Percentiles rank a stretch among this genome's conserved stretches.
These are phyloP conservation scores for Chrysogorgia sp. DNA, from an alignment of 92 coral and sea anemone species.

Conservation along the genomic window DNA sequence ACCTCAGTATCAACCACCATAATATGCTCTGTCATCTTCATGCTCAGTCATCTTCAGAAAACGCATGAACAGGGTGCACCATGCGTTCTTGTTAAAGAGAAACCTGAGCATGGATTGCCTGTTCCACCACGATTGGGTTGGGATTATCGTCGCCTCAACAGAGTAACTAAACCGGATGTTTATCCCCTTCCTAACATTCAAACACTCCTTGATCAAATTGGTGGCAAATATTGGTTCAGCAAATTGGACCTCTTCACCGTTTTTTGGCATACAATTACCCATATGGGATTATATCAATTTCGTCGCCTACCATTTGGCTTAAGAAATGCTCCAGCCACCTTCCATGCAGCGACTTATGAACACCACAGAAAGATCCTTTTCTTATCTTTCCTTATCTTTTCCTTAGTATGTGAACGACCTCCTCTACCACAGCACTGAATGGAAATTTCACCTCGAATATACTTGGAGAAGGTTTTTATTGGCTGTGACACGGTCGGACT, in stretches of 20 bases:
- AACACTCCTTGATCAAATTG: background rate
- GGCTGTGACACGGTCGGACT: background rate
- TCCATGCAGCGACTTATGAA: constrained; percentile 43
- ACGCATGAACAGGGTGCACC: background rate
- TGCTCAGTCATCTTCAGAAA: background rate
- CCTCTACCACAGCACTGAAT: background rate
- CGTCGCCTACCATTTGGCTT: background rate
- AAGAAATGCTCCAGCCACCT: constrained; percentile 53
- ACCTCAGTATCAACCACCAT: constrained; percentile 1
- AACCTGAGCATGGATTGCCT: background rate
- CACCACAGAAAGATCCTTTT: background rate
- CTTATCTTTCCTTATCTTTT: too few species aligned
- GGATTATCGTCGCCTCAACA: background rate
- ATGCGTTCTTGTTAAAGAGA: background rate
- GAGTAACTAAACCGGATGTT: background rate
- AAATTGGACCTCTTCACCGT: background rate
- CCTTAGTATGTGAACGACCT: background rate
- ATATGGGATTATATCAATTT: background rate
- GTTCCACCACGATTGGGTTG: background rate
- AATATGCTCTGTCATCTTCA: background rate
- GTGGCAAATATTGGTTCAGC: background rate
- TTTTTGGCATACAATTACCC: background rate
- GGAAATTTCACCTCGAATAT: background rate
- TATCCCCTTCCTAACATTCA: background rate
- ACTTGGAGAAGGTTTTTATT: background rate